Evolutionary conservation across 2,113 vertebrate genomes (phyloP).

Genomic region (Campylomormyrus tamandua): DNA sequence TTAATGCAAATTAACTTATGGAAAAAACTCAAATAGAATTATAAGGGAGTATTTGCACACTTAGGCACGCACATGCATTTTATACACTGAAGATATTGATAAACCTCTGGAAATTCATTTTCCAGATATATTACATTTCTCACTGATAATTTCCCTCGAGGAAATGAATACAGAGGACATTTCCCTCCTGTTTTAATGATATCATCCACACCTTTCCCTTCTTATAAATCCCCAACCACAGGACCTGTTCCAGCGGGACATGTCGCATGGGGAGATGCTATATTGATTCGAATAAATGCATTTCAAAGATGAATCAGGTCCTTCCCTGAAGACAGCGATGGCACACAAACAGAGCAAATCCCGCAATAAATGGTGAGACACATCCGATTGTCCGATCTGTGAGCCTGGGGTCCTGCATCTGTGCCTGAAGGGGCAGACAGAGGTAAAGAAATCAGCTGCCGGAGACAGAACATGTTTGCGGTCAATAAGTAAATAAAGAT

Average conservation of each 20-base stretch:
- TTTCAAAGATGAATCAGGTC: not conserved
- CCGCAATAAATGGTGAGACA: not conserved
- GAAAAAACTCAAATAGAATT: not conserved
- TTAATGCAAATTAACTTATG: not conserved
- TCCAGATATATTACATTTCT: not conserved
- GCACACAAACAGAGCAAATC: not conserved
- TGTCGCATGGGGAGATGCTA: not conserved
- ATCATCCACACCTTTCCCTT: not conserved
- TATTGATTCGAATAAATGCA: constrained; percentile 3
- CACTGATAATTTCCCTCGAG: constrained; percentile 13
- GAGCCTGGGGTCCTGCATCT: not conserved
- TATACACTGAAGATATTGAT: constrained; percentile 5
- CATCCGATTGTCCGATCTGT: not conserved
- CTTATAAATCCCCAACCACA: not conserved
- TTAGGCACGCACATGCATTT: not conserved
- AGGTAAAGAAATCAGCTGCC: not conserved
- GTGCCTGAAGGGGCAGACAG: not conserved
- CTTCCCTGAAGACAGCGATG: not conserved
- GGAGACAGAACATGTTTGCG: not conserved
- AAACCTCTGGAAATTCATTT: constrained; percentile 7
- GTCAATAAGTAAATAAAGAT: not conserved
- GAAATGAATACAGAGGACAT: not conserved
- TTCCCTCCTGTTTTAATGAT: not conserved
- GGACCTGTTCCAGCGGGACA: not conserved
- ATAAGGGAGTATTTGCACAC: not conserved